phyloP scores from a whole-genome alignment of 92 coral and sea anemone genomes.

The Actinostola sp. region DNA sequence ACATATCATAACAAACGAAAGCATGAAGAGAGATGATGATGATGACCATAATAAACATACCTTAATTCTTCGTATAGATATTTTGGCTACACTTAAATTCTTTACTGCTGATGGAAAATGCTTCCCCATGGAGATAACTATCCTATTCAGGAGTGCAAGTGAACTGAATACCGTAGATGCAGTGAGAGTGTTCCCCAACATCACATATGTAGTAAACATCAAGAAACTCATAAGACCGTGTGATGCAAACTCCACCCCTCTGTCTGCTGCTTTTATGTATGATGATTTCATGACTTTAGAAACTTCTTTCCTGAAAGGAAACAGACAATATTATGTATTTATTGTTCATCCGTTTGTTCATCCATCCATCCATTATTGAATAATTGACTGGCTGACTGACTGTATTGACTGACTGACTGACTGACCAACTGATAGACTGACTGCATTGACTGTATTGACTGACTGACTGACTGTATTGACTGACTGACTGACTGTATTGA shows the following conservation, averaged over 20 bases:
- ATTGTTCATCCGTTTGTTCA: no score
- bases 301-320: conserved; percentile 64
- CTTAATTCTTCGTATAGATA: conserved; percentile 71
- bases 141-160: conserved; percentile 60
- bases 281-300: conserved; percentile 58
- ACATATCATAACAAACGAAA: no score
- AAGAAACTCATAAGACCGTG: conserved; percentile 61
- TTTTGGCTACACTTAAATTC: conserved; percentile 55
- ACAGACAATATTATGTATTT: background rate
- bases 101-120: conserved; percentile 72
- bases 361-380: no score
- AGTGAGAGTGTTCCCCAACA: conserved; percentile 74
- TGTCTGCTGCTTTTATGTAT: conserved; percentile 68
- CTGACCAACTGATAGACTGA: no score
- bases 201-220: conserved; percentile 69
- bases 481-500: no score
- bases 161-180: conserved; percentile 86
- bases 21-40: no score
- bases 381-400: no score
- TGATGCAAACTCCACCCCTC: conserved; percentile 66
- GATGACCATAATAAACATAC: no score
- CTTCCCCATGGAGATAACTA: conserved; percentile 56
- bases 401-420: no score
- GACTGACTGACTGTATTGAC: no score
- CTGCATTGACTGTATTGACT: no score